Conservation (phyloP, 2,113 vertebrate genomes). For the Microcebus murinus region DNA sequence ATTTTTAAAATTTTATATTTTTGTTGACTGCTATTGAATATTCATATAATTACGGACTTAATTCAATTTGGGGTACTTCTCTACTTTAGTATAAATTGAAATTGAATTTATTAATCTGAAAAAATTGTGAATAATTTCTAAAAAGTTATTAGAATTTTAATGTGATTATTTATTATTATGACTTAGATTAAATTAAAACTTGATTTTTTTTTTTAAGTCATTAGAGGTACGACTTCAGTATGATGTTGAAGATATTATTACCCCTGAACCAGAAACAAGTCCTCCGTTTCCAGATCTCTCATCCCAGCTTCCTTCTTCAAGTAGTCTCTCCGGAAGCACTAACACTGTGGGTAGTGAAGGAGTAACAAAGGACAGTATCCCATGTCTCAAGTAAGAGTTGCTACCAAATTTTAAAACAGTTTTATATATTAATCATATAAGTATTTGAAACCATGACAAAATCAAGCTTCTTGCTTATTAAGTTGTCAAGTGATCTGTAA, state of each 20-base stretch:
- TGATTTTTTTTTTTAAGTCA: conserved; percentile 85
- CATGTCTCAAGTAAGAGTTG: conserved; percentile 92
- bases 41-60: conserved; percentile 15
- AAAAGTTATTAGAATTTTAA: conserved; percentile 23
- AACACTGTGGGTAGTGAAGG: conserved; percentile 91
- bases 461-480: not conserved
- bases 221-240: conserved; percentile 95
- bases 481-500: not conserved
- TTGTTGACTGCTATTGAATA: conserved; percentile 21
- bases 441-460: not conserved
- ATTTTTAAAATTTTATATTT: conserved; percentile 25
- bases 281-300: conserved; percentile 91
- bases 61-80: not conserved
- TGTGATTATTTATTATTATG: not conserved
- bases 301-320: conserved; percentile 90
- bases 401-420: conserved; percentile 22
- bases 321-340: conserved; percentile 91
- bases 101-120: conserved; percentile 46
- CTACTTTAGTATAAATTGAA: conserved; percentile 11
- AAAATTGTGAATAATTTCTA: conserved; percentile 9
- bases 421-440: not conserved
- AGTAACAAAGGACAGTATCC: conserved; percentile 89
- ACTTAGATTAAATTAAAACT: not conserved
- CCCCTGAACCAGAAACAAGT: conserved; percentile 94
- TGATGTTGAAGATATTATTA: conserved; percentile 95